Conservation (phyloP, 2,113 vertebrate genomes). For the Phrynocephalus versicolor region DNA sequence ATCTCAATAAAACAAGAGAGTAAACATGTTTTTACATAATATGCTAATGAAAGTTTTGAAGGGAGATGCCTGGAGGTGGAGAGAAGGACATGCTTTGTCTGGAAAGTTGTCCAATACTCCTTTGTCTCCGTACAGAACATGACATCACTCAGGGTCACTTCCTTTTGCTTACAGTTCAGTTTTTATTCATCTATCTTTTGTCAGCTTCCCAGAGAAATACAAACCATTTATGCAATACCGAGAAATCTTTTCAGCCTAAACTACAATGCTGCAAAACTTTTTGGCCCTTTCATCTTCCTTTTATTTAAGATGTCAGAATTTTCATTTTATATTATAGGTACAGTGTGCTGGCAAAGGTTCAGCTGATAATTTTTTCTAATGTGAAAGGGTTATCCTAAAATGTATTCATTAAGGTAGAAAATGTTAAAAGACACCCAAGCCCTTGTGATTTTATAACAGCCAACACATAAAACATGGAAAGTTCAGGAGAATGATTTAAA, state of each 20-base stretch:
- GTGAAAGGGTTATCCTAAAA: neutral
- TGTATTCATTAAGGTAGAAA: neutral
- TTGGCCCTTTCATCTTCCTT: neutral
- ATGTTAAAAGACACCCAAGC: neutral
- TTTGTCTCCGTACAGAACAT: neutral
- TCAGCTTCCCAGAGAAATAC: constrained; percentile 7
- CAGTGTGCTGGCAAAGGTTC: neutral
- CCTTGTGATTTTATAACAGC: neutral
- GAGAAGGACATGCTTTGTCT: neutral
- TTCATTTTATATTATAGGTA: constrained; percentile 1
- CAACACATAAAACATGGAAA: neutral
- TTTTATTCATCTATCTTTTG: constrained; percentile 2
- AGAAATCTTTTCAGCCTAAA: neutral
- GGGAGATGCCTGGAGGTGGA: neutral
- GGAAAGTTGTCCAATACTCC: neutral
- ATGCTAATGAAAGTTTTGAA: neutral
- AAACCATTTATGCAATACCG: neutral
- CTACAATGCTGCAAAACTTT: neutral
- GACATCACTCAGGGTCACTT: constrained; percentile 10
- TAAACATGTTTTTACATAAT: neutral
- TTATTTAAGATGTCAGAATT: constrained; percentile 14
- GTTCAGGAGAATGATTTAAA: neutral
- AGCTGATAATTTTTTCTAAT: constrained; percentile 2
- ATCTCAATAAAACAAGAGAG: neutral
- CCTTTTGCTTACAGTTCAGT: neutral